Evolutionary conservation across 2,797 vertebrate genomes (phyloP).

Genomic region (Pangasius djambal): DNA sequence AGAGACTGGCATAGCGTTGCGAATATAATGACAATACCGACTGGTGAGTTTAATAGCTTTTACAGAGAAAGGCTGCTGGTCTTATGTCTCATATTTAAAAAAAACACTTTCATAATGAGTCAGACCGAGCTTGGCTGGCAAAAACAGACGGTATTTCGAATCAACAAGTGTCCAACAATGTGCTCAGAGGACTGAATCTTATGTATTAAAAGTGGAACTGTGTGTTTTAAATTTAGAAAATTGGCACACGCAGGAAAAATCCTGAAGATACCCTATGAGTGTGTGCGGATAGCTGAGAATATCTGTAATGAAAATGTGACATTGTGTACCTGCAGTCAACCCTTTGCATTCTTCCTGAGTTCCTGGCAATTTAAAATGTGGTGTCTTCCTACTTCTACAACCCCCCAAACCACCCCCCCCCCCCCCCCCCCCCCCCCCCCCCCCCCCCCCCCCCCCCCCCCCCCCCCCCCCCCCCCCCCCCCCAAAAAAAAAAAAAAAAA

Average conservation of each 20-base stretch:
- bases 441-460: conserved; percentile 58
- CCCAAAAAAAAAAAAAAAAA: conserved; percentile 28
- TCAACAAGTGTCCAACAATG: conserved; percentile 56
- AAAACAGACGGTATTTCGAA: conserved; percentile 57
- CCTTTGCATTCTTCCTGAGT: conserved; percentile 45
- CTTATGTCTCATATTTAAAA: conserved; percentile 69
- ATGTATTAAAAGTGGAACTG: conserved; percentile 41
- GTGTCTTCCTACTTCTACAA: conserved; percentile 57
- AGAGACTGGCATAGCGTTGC: conserved; percentile 61
- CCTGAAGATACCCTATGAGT: background rate
- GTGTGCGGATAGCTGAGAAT: background rate
- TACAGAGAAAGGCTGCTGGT: conserved; percentile 65
- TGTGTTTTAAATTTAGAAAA: conserved; percentile 10
- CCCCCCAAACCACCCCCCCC: conserved; percentile 53
- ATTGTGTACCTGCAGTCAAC: background rate
- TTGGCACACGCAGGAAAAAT: background rate
- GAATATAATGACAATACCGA: conserved; percentile 72
- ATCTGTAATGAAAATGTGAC: background rate
- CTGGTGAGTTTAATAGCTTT: conserved; percentile 73
- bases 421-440: conserved; percentile 54
- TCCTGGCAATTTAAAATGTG: conserved; percentile 67
- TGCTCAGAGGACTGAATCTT: conserved; percentile 54
- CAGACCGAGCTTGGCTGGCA: conserved; percentile 59
- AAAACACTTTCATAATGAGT: conserved; percentile 64
- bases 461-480: conserved; percentile 48